Conservation (phyloP, 1,140 invertebrate genomes). For the Pseudomyrmex flavicornis region DNA sequence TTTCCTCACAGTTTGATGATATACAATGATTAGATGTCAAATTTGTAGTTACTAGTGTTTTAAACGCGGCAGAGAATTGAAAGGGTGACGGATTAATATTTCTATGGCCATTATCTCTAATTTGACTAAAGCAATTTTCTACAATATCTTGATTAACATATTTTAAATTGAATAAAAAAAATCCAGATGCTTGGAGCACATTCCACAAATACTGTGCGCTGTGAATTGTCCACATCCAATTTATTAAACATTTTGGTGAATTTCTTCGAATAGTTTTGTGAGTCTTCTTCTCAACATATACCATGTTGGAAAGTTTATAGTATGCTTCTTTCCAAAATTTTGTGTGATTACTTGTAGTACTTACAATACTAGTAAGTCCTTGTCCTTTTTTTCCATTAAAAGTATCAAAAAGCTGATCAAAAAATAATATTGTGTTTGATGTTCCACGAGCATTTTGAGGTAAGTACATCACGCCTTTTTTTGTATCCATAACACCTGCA, state of each 20-base stretch:
- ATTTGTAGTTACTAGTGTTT: not conserved
- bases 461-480: not conserved
- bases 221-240: not conserved
- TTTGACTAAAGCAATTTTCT: not conserved
- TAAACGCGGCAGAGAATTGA: not conserved
- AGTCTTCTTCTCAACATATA: conserved; percentile 3
- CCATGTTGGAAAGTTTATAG: not conserved
- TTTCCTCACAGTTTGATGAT: conserved; percentile 3
- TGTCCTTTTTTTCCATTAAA: not conserved
- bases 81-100: not conserved
- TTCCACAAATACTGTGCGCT: not conserved
- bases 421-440: not conserved
- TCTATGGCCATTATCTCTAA: not conserved
- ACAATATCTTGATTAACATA: conserved; percentile 1
- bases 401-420: not conserved
- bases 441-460: not conserved
- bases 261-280: not conserved
- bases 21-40: conserved; percentile 7
- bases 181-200: not conserved
- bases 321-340: not conserved
- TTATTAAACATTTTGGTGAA: not conserved
- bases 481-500: not conserved
- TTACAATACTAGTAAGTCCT: conserved; percentile 6
- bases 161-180: not conserved
- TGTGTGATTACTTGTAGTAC: not conserved